Base-by-base conservation (phyloP, 2,797 vertebrate species). In the Paramormyrops hopkinsi region DNA sequence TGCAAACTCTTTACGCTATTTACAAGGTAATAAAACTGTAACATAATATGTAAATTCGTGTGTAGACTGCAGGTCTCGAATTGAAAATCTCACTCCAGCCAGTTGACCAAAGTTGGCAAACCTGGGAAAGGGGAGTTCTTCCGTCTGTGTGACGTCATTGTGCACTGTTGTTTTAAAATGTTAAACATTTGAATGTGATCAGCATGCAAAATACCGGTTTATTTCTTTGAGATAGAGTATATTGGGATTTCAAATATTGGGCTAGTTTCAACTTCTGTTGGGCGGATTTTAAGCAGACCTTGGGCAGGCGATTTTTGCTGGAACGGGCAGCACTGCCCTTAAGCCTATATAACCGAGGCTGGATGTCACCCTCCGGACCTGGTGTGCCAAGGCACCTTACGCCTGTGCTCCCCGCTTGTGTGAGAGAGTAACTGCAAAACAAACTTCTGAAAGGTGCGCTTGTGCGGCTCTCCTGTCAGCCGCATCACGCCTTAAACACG, bases 401-500 rank as follows among this genome's bases (percentile, higher is more conserved):
- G 50, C 84, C 11, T 25, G 1, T 54, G 25, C 5, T 53, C 85
- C 25, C 85, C 12, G 33, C 50, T 59, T 59, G 17, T 59, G 25
- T 56, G 76, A 37, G 53, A 19, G 86, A 62, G 69, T 41, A 14
- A 37, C 54, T 65, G 76, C 33, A 73, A 86, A 89, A 89, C 89
- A 90, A 91, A 92, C 85, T 87, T 88, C 88, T 90, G 8, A 59
- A 59, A 90, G 44, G 86, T 37, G 86, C 84, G 89, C 88, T 88
- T 91, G 54, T 90, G 90, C 88, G 89, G 29, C 9, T 94, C 93
- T 91, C 89, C 89, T 91, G 90, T 91, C 90, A 92, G 94, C 90
- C 92, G 84, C 84, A 37, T 93, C 91, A 91, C 89, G 90, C 89
- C 91, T 85, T 88, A 93, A 92, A 91, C 90, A 89, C 90, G 91